Base-by-base conservation (phyloP, 1,140 invertebrate species). In the Papilio polyxenes region DNA sequence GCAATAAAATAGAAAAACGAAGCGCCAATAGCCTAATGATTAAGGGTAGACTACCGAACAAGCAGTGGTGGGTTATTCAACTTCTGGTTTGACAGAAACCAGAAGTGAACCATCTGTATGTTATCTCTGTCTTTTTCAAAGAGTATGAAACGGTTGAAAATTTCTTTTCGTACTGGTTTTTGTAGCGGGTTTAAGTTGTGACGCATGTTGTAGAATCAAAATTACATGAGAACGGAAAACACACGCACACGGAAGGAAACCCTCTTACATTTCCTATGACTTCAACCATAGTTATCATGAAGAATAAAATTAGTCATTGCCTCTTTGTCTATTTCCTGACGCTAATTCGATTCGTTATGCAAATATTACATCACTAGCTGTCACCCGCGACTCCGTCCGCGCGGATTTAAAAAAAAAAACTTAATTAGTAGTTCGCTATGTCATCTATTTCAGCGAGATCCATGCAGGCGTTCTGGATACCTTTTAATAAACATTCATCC, bases 191-290 rank as follows among this genome's bases (percentile, higher is more conserved):
- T 53, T 53, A 15, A 65, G 10, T 31, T 31, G 7, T 40, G 31
- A 69, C 11, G 65, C 3, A 69, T 69, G 23, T 31, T 23, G 31
- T 31, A 23, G 65, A 37, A 69, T 31, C 23, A 65, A 65, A 65
- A 65, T 37, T 37, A 37, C 65, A 72, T 15, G 65, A 49, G n/a
- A 76, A 48, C 75, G 75, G 75, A 76, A 76, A 53, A 53, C 44
- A 56, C 13, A 77, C 48, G 20, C 48, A 53, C 53, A 77, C 75
- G 75, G 75, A 77, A 77, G 75, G 49, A 51, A 53, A 75, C 44
- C 44, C 15, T 48, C 2, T 23, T 8, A 44, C 48, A 49, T 20
- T 77, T 77, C 75, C 75, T 77, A 77, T 77, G 49, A 77, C 49
- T 53, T 77, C 75, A 44, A 75, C 17, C 40, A 51, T 23, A 2